Percentiles rank a stretch among this genome's conserved stretches.
Conservation (phyloP, 2,797 vertebrate genomes). For the Pyrocephalus nanus region DNA sequence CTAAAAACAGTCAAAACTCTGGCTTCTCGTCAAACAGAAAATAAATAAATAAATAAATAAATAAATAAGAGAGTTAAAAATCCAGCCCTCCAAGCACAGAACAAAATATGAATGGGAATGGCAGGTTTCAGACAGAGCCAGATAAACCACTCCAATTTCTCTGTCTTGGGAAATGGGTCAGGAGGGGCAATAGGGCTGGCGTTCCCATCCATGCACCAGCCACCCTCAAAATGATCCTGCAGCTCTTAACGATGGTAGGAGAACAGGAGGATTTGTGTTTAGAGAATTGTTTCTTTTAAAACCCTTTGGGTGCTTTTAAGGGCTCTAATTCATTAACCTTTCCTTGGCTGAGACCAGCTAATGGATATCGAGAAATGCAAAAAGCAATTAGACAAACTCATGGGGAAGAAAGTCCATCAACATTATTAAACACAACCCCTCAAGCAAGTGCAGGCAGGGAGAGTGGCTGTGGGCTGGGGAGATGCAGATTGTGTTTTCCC, state of each 20-base stretch:
- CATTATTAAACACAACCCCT: neutral
- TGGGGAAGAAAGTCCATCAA: neutral
- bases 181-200: neutral
- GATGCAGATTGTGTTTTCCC: neutral
- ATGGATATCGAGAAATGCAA: constrained; percentile 5
- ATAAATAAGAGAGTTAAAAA: neutral
- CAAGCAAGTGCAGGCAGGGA: neutral
- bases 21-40: neutral
- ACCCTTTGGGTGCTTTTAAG: neutral
- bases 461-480: neutral
- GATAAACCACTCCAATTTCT: neutral
- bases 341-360: constrained; percentile 5
- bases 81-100: neutral
- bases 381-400: constrained; percentile 41
- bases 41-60: neutral
- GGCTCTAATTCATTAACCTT: constrained; percentile 53
- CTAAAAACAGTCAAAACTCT: neutral
- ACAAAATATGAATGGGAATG: neutral
- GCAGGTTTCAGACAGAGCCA: neutral
- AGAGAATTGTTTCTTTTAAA: neutral
- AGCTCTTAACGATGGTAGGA: neutral
- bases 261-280: neutral
- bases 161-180: neutral
- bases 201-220: neutral
- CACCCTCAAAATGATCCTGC: neutral